Conservation (phyloP, 2,888 invertebrate species). For the Sarcophaga caerulescens region DNA sequence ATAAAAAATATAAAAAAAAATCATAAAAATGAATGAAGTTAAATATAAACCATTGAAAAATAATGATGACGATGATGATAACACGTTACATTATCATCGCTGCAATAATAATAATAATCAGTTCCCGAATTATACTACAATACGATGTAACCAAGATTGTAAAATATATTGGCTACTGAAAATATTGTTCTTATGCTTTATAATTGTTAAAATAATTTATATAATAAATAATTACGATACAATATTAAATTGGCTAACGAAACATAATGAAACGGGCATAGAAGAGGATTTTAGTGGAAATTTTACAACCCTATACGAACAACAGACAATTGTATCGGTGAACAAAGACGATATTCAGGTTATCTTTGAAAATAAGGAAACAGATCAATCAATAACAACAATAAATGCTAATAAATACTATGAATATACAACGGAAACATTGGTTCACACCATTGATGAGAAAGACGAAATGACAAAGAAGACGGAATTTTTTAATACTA, state of each 20-base stretch:
- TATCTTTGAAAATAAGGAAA: background rate
- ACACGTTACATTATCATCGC: background rate
- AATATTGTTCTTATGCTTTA: constrained; percentile 48
- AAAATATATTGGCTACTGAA: constrained; percentile 39
- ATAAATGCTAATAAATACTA: constrained; percentile 11
- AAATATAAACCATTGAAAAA: constrained; percentile 57
- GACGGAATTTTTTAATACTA: constrained; percentile 7
- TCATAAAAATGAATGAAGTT: constrained; percentile 38
- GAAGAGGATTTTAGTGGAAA: background rate
- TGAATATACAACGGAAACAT: background rate
- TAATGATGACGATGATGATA: constrained; percentile 43
- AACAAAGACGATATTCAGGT: background rate
- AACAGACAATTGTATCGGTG: background rate
- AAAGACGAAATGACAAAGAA: background rate
- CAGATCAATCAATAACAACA: background rate
- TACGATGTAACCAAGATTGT: constrained; percentile 4
- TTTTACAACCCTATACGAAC: background rate
- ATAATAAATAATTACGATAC: constrained; percentile 35
- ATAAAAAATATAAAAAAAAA: constrained; percentile 2
- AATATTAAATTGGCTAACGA: constrained; percentile 18
- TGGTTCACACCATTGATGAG: background rate
- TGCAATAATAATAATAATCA: background rate
- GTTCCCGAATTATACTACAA: background rate
- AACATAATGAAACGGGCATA: background rate
- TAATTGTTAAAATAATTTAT: constrained; percentile 50